Percentiles rank a stretch among this genome's conserved stretches.
These are phyloP conservation scores for Drosophila sp. DNA, from an alignment of 1,140 invertebrate genomes.

Conservation along the genomic window DNA sequence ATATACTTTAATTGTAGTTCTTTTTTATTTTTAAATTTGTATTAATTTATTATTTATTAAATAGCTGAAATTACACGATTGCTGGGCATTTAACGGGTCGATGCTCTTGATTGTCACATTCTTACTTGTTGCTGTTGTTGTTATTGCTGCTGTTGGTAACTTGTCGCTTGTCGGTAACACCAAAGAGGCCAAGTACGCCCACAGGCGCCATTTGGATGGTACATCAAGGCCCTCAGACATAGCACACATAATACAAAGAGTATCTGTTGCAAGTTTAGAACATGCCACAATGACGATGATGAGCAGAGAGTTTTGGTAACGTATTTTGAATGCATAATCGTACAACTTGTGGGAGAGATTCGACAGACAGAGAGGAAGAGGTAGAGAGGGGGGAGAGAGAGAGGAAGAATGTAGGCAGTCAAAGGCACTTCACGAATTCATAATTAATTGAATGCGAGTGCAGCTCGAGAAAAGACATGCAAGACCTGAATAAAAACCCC, in stretches of 20 bases:
- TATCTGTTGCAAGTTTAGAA: slow-evolving; percentile 31
- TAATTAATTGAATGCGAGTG: slow-evolving; percentile 42
- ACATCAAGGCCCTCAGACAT: slow-evolving; percentile 7
- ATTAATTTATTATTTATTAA: too few relatives aligned
- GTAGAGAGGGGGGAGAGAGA: background rate
- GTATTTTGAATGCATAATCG: slow-evolving; percentile 68
- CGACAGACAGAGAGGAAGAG: background rate
- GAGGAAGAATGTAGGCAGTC: background rate
- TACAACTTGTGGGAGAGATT: slow-evolving; percentile 26
- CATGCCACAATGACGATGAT: slow-evolving; percentile 38
- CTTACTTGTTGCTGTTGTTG: slow-evolving; percentile 3
- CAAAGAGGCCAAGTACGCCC: slow-evolving; percentile 37
- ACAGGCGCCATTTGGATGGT: slow-evolving; percentile 23
- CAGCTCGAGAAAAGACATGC: slow-evolving; percentile 29
- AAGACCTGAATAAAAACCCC: slow-evolving; percentile 20
- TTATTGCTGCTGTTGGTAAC: slow-evolving; percentile 21
- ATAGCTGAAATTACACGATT: too few relatives aligned
- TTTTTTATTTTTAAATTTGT: too few relatives aligned
- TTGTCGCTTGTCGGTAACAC: slow-evolving; percentile 32
- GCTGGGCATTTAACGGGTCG: too few relatives aligned
- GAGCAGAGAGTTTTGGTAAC: slow-evolving; percentile 66
- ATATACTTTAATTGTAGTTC: too few relatives aligned
- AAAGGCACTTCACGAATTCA: slow-evolving; percentile 34
- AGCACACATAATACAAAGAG: background rate
- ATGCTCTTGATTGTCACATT: too few relatives aligned